Conservation (phyloP, 2,113 vertebrate genomes). For the Indri indri region DNA sequence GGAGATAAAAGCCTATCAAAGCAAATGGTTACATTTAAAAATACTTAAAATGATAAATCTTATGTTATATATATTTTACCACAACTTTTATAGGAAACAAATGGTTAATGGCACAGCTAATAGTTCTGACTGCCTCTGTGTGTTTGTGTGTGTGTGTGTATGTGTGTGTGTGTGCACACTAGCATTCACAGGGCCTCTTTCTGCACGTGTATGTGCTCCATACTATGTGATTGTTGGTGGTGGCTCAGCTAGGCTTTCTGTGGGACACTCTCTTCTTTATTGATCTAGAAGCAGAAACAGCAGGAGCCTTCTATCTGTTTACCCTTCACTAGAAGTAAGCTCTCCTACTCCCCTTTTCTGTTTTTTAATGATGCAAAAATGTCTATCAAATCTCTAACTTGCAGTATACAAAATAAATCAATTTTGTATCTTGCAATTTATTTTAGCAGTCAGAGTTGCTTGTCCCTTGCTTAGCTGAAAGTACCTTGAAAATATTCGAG, state of each 20-base stretch:
- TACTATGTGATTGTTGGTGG: not conserved
- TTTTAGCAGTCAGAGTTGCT: not conserved
- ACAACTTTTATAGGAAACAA: not conserved
- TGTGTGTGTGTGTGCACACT: accelerated
- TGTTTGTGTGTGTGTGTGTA: not conserved
- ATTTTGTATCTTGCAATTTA: not conserved
- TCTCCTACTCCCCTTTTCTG: not conserved
- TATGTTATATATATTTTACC: not conserved
- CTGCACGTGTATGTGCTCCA: not conserved
- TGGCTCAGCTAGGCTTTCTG: not conserved
- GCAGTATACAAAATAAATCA: slow-evolving; percentile 12
- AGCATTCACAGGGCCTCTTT: no score
- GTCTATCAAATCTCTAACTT: not conserved
- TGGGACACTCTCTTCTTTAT: not conserved
- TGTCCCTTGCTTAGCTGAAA: not conserved
- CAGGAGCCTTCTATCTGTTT: not conserved
- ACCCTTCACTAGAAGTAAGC: not conserved
- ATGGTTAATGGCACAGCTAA: not conserved
- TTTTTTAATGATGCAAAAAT: not conserved
- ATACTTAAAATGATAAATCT: not conserved
- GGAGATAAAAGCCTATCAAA: not conserved
- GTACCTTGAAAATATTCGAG: not conserved
- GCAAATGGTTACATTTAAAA: not conserved
- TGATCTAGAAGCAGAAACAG: not conserved
- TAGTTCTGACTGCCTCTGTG: not conserved